Percentiles rank a stretch among this genome's conserved stretches.
These are phyloP conservation scores for Amazona ochrocephala DNA, from an alignment of 2,797 vertebrate genomes.

Conservation along the genomic window DNA sequence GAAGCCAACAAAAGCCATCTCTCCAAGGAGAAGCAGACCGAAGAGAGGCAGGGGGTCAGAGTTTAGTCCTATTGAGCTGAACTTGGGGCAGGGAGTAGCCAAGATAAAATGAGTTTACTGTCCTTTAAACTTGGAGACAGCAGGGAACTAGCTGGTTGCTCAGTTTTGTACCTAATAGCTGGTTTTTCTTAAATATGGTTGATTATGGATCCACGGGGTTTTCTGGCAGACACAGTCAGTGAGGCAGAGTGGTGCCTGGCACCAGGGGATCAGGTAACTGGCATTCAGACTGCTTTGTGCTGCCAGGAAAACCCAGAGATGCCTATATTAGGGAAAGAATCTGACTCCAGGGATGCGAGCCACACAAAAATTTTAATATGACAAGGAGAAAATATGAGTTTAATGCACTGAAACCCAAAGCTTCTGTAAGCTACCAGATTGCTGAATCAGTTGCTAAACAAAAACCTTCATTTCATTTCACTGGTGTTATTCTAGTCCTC, in stretches of 20 bases:
- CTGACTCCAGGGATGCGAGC: not conserved
- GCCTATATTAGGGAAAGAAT: conserved; percentile 56
- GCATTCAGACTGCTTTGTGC: conserved; percentile 18
- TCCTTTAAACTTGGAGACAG: not conserved
- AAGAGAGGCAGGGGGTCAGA: not conserved
- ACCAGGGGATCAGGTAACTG: conserved; percentile 34
- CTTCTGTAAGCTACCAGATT: conserved; percentile 24
- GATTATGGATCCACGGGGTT: not conserved
- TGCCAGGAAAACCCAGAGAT: conserved; percentile 43
- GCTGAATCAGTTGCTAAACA: conserved; percentile 43
- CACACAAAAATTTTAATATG: conserved; percentile 27
- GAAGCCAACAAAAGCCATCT: not conserved
- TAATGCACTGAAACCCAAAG: conserved; percentile 49
- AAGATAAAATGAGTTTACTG: not conserved
- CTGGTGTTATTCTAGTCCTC: not conserved
- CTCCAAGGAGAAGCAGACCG: not conserved
- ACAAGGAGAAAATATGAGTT: conserved; percentile 59
- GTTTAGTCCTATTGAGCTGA: not conserved
- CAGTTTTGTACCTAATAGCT: not conserved
- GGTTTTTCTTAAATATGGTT: not conserved
- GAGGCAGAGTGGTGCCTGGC: not conserved
- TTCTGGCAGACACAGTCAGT: not conserved
- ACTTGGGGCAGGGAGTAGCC: not conserved
- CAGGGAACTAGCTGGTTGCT: not conserved
- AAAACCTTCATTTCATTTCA: conserved; percentile 45